Conservation (phyloP, 2,797 vertebrate species). For the Aulostomus chinensis region DNA sequence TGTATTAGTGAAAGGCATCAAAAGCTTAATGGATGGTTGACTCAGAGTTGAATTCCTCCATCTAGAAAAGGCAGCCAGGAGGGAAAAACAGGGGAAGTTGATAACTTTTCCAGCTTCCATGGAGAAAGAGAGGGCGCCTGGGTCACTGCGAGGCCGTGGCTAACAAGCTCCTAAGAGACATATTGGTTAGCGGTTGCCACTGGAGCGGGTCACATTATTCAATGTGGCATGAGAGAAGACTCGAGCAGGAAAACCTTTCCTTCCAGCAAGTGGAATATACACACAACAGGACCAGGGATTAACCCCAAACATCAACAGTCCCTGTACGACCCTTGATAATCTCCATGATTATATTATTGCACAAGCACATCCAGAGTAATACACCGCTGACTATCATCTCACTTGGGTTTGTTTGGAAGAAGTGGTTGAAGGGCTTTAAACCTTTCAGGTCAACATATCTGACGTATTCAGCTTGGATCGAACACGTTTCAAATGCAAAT, state of each 20-base stretch:
- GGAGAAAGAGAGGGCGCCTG: slow-evolving; percentile 38
- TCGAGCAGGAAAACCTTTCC: slow-evolving; percentile 55
- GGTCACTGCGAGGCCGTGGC: slow-evolving; percentile 62
- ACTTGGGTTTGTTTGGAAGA: no score
- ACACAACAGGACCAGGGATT: slow-evolving; percentile 31
- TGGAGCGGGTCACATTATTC: slow-evolving; percentile 57
- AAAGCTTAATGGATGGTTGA: slow-evolving; percentile 2
- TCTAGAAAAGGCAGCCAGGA: slow-evolving; percentile 11
- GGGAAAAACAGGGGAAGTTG: slow-evolving; percentile 3
- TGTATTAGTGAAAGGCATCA: slow-evolving; percentile 2
- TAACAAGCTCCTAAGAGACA: slow-evolving; percentile 76
- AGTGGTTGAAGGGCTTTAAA: no score
- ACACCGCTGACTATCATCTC: no score
- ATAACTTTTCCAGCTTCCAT: slow-evolving; percentile 38
- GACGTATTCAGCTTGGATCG: slow-evolving; percentile 21
- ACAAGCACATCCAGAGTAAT: slow-evolving; percentile 3
- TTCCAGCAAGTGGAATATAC: slow-evolving; percentile 42
- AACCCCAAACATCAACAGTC: slow-evolving; percentile 36
- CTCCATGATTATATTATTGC: not conserved
- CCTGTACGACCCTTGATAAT: slow-evolving; percentile 4
- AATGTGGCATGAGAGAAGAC: slow-evolving; percentile 59
- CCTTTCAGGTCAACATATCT: no score
- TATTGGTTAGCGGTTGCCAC: slow-evolving; percentile 44
- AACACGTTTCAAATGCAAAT: not conserved
- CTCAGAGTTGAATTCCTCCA: slow-evolving; percentile 2